Percentiles rank a stretch among this genome's conserved stretches.
phyloP scores from a whole-genome alignment of 2,888 invertebrate genomes.

The Morpho deidamia region DNA sequence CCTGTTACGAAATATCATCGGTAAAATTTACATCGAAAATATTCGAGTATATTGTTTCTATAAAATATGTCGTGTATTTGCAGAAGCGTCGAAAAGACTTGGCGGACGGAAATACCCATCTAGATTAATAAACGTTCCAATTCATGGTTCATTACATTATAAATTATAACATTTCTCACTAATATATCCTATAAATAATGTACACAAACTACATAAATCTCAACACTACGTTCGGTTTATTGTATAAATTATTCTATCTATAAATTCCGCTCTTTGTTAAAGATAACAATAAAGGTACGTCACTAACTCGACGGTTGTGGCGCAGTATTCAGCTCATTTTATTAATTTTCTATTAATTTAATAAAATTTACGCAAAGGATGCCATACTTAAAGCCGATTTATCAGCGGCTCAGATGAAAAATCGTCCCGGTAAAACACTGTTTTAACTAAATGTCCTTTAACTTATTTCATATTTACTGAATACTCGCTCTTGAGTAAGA shows the following conservation, averaged over 20 bases:
- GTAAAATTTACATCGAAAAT: slow-evolving; percentile 4
- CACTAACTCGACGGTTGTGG: too few relatives aligned
- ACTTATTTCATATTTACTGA: too few relatives aligned
- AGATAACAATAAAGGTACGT: neutral
- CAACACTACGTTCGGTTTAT: too few relatives aligned
- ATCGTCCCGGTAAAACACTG: too few relatives aligned
- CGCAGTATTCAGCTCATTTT: too few relatives aligned
- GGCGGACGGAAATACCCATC: neutral
- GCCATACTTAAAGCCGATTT: too few relatives aligned
- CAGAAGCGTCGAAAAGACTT: neutral
- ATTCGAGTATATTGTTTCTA: slow-evolving; percentile 2
- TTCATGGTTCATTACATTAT: slow-evolving; percentile 1
- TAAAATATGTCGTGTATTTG: slow-evolving; percentile 2
- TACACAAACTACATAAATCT: neutral
- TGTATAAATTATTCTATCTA: slow-evolving; percentile 4
- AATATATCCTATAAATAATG: slow-evolving; percentile 2
- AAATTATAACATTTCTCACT: slow-evolving; percentile 10
- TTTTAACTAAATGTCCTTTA: too few relatives aligned
- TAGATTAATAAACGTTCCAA: slow-evolving; percentile 2
- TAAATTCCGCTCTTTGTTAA: slow-evolving; percentile 1
- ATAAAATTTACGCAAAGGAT: too few relatives aligned
- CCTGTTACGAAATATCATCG: slow-evolving; percentile 2
- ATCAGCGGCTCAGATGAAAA: too few relatives aligned
- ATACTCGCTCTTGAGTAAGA: too few relatives aligned
- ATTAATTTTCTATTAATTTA: too few relatives aligned